phyloP scores from a whole-genome alignment of 2,888 invertebrate species.

The Leptopilina syphax region DNA sequence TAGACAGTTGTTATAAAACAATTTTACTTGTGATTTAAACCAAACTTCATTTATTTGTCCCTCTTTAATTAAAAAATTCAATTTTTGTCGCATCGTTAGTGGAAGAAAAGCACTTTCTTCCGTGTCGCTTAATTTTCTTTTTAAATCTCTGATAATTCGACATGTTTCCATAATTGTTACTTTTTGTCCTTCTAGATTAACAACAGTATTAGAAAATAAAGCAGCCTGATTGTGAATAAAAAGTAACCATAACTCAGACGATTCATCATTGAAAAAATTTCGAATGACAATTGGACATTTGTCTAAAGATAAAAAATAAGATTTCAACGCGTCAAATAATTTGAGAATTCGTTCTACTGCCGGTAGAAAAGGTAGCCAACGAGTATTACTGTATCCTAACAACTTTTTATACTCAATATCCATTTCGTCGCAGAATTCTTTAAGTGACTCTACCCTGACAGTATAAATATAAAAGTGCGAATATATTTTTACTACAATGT shows the following conservation, averaged over 20 bases:
- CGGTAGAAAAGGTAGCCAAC: too few relatives aligned
- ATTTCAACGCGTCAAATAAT: neutral
- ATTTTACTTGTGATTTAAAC: conserved; percentile 1
- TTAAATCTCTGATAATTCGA: neutral
- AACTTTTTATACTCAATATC: too few relatives aligned
- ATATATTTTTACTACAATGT: too few relatives aligned
- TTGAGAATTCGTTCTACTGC: neutral
- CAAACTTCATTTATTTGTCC: neutral
- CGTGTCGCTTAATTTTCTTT: neutral
- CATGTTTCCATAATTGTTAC: conserved; percentile 2
- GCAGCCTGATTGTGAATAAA: neutral
- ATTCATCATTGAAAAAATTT: neutral
- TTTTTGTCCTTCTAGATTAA: neutral
- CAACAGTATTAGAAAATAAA: too few relatives aligned
- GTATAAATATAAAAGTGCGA: too few relatives aligned
- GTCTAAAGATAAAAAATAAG: conserved; percentile 8
- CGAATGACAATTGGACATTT: neutral
- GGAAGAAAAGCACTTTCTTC: neutral
- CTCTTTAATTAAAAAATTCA: neutral
- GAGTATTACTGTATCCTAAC: too few relatives aligned
- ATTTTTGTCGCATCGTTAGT: neutral
- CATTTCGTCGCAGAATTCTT: too few relatives aligned
- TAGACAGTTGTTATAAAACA: conserved; percentile 1
- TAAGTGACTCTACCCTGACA: too few relatives aligned
- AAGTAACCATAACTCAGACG: neutral